Percentiles rank a stretch among this genome's conserved stretches.
phyloP scores from a whole-genome alignment of 2,113 vertebrate species.

The Oxygymnocypris stewartii region DNA sequence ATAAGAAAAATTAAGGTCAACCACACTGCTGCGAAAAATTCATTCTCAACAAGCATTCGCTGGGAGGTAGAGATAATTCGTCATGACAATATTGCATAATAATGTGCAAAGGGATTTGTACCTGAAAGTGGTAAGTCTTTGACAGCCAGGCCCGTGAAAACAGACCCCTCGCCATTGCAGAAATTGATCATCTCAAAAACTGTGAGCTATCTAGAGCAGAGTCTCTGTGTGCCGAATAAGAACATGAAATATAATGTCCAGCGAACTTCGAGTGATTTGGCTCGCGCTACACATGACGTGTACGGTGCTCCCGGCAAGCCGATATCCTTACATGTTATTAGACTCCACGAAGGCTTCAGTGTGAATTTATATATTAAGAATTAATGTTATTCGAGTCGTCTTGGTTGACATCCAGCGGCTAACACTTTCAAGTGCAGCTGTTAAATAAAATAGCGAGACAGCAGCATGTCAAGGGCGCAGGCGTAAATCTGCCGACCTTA shows the following conservation, averaged over 20 bases:
- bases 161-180: constrained; percentile 91
- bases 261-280: constrained; percentile 9
- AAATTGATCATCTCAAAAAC: constrained; percentile 83
- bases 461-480: constrained; percentile 44
- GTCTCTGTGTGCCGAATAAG: neutral
- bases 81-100: neutral
- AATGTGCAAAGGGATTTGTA: constrained; percentile 60
- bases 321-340: neutral
- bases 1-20: neutral
- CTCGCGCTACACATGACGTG: constrained; percentile 16
- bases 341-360: neutral
- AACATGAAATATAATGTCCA: neutral
- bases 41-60: neutral
- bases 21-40: neutral
- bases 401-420: neutral
- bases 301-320: neutral
- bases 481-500: constrained; percentile 20
- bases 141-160: constrained; percentile 89
- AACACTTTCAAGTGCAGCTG: constrained; percentile 24
- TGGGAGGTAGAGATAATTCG: neutral
- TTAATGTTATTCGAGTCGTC: neutral
- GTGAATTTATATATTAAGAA: neutral
- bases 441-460: constrained; percentile 21
- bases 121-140: constrained; percentile 86
- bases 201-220: constrained; percentile 66